These are phyloP conservation scores for Propithecus coquereli DNA, from an alignment of 2,113 vertebrate genomes.

Conservation along the genomic window DNA sequence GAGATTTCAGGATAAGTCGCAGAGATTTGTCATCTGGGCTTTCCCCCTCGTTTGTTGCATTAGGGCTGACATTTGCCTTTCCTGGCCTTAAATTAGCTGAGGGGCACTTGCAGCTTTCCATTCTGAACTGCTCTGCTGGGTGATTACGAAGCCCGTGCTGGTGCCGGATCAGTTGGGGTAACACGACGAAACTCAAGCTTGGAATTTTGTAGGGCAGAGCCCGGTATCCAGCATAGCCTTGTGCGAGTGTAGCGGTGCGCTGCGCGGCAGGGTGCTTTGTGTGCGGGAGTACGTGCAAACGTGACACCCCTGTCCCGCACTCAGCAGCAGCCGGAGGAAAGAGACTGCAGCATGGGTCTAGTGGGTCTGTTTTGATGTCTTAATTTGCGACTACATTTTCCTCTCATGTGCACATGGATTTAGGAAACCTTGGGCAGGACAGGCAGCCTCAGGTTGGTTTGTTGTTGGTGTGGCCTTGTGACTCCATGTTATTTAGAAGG, in stretches of 20 bases:
- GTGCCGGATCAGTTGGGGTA: neutral
- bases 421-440: neutral
- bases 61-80: neutral
- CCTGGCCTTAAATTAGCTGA: slow-evolving; percentile 9
- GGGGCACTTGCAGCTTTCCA: neutral
- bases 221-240: neutral
- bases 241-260: fast-evolving
- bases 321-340: neutral
- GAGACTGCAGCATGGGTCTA: no score
- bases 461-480: neutral
- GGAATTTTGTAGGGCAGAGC: no score
- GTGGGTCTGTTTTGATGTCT: neutral
- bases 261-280: neutral
- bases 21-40: neutral
- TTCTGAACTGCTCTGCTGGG: neutral
- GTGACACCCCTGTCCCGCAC: fast-evolving
- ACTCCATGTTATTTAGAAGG: neutral
- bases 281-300: fast-evolving
- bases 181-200: neutral
- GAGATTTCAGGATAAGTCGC: neutral
- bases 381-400: neutral
- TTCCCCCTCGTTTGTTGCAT: neutral
- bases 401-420: fast-evolving
- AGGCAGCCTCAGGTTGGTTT: fast-evolving
- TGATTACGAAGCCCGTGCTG: neutral